Evolutionary conservation across 2,888 invertebrate species (phyloP).

Genomic region (Autographa pulchrina): DNA sequence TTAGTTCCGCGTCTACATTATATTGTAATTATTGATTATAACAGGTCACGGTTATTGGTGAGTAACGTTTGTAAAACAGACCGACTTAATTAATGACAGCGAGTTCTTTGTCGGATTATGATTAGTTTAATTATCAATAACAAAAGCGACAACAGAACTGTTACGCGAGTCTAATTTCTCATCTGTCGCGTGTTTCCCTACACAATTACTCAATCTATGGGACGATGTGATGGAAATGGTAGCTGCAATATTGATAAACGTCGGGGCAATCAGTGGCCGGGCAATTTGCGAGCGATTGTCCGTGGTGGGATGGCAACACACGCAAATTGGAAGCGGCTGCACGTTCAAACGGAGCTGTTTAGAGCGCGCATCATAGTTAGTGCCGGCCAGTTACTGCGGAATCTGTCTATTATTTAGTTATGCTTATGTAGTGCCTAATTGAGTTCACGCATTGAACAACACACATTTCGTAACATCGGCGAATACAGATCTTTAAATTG

Average conservation of each 20-base stretch:
- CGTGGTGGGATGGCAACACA: constrained; percentile 82
- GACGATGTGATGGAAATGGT: constrained; percentile 64
- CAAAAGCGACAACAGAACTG: constrained; percentile 70
- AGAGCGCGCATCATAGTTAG: constrained; percentile 64
- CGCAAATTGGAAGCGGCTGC: constrained; percentile 81
- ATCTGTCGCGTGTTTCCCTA: constrained; percentile 64
- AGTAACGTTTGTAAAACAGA: constrained; percentile 76
- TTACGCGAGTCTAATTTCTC: constrained; percentile 70
- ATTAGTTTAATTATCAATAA: constrained; percentile 77
- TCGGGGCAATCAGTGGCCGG: constrained; percentile 82
- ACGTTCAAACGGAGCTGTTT: constrained; percentile 77
- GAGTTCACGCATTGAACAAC: constrained; percentile 29
- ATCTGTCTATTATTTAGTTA: constrained; percentile 52
- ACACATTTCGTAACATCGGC: neutral
- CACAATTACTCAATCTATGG: constrained; percentile 64
- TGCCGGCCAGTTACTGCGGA: constrained; percentile 43
- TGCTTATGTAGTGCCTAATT: constrained; percentile 36
- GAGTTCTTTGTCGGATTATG: constrained; percentile 65
- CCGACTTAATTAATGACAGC: constrained; percentile 79
- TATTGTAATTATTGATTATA: constrained; percentile 88
- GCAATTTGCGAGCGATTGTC: constrained; percentile 87
- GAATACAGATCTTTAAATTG: neutral
- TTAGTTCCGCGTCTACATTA: constrained; percentile 84
- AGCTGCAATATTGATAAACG: constrained; percentile 87
- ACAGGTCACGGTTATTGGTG: constrained; percentile 81